A percentile compares a stretch with the other conserved stretches of the same genome.
Conservation (phyloP, 2,888 invertebrate species). For the Phytoseiulus persimilis region DNA sequence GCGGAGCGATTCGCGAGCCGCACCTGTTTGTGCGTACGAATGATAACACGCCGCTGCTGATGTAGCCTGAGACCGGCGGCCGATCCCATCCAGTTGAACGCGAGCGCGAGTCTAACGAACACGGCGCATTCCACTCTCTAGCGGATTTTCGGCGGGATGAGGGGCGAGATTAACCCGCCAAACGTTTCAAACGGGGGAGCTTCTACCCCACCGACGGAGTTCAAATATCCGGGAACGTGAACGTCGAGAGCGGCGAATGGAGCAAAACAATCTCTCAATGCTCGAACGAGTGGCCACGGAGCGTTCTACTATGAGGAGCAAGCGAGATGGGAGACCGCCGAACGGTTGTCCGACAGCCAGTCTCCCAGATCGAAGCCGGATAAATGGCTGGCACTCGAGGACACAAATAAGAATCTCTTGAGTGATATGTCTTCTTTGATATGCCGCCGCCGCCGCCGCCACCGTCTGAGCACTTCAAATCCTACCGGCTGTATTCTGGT, state of each 20-base stretch:
- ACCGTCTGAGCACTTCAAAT: background rate
- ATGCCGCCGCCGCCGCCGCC: background rate
- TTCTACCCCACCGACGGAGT: background rate
- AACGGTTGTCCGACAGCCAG: background rate
- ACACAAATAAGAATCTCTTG: background rate
- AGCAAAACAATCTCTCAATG: too few species aligned
- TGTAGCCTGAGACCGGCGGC: background rate
- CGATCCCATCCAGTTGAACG: background rate
- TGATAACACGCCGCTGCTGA: background rate
- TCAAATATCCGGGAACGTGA: too few species aligned
- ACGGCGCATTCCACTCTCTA: background rate
- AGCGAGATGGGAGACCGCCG: background rate
- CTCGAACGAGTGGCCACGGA: too few species aligned
- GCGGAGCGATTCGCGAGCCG: background rate
- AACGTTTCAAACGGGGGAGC: background rate
- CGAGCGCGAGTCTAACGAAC: background rate
- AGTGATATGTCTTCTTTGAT: background rate
- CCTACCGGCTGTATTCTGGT: background rate
- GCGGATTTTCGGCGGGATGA: background rate
- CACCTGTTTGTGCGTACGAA: background rate
- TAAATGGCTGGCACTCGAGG: background rate
- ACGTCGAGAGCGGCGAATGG: too few species aligned
- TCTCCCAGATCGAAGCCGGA: background rate
- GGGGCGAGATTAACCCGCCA: background rate
- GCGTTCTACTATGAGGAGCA: background rate